Evolutionary conservation across 2,888 invertebrate genomes (phyloP), one percentile per base, ranked within the genome.

Genomic region (Ypsolopha scabrella): DNA sequence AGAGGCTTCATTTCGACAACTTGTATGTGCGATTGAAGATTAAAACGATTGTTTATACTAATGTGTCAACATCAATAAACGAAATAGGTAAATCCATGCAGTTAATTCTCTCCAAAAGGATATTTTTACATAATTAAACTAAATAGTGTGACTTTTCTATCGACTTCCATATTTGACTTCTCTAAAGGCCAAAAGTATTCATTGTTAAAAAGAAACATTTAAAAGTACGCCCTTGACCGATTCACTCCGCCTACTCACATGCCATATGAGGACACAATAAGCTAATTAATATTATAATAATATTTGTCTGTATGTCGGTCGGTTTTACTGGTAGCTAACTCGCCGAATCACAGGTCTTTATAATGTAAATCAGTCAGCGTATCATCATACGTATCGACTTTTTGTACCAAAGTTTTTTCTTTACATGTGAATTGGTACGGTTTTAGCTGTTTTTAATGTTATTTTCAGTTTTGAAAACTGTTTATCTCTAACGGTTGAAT

Each of bases 151-250:
- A 24, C 24, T 24, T 24, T 24, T 24, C 24, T 24, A 24, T 24
- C 24, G 4, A 24, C 24, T 24, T 24, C 24, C 24, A 24, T 24
- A 24, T 24, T 24, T 24, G 24, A 24, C 4, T 24, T 24, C 52
- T 52, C 9, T 10, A 64, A 67, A 68, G 66, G 64, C 68, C 62
- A 60, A 55, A 52, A 57, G 55, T 54, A 51, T 37, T 59, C 37
- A 48, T 48, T 64, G 62, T 67, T 59, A 60, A 58, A 24, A 24
- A 57, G 57, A 53, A 57, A 58, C 58, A 57, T 37, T 38, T 55
- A 61, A 59, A 67, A 65, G 62, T 62, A 57, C 67, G 62, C 62
- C 71, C 75, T 79, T 74, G 75, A 72, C 74, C 72, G 70, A 73
- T 70, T 62, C 55, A 62, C 67, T 62, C 62, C 65, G 56, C 80